Evolutionary conservation across 2,113 vertebrate species (phyloP), one percentile per base, ranked within the genome.

Genomic region (Camelus dromedarius): DNA sequence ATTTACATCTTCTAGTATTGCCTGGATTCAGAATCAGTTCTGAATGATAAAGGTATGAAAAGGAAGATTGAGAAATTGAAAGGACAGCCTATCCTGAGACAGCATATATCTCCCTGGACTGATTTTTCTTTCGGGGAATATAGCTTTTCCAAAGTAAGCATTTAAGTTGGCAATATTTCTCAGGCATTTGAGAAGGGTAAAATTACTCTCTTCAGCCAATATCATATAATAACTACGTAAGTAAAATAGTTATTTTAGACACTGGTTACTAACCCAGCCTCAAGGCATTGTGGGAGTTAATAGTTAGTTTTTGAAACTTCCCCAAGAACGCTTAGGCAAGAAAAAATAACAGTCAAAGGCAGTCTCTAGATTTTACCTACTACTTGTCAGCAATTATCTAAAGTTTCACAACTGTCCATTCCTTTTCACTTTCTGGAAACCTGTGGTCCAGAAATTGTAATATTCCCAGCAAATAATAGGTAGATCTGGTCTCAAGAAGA

Each of bases 121-220:
- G 28, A 91, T 95, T 93, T 73, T 79, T 66, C 58, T 82, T 96
- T 67, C 76, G 6, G 26, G 20, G 18, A 89, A 87, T 64, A 48
- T 5, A 50, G 24, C 6, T 95, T 89, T 72, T 95, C 50, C 83
- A 83, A 91, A 81, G 85, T 85, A 58, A 90, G 42, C 67, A 89
- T 89, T 85, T 79, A 75, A 92, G 48, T 64, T 93, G 73, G 77
- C 46, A 82, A 84, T 30, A 70, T 62, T 88, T 64, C 82, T 96
- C 38, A 76, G 38, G 19, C 14, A 79, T 96, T 66, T 56, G 67
- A 91, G 48, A 91, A 70, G 46, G 32, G 60, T 62, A 89, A 88
- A 88, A 89, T 95, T 56, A 91, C 50, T 93, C 82, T 93, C 52
- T 70, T 93, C 64, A 89, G 58, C n/a, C 79, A 80, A 16, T 89